Evolutionary conservation across 2,888 invertebrate species (phyloP).

Genomic region (Hyalella azteca): DNA sequence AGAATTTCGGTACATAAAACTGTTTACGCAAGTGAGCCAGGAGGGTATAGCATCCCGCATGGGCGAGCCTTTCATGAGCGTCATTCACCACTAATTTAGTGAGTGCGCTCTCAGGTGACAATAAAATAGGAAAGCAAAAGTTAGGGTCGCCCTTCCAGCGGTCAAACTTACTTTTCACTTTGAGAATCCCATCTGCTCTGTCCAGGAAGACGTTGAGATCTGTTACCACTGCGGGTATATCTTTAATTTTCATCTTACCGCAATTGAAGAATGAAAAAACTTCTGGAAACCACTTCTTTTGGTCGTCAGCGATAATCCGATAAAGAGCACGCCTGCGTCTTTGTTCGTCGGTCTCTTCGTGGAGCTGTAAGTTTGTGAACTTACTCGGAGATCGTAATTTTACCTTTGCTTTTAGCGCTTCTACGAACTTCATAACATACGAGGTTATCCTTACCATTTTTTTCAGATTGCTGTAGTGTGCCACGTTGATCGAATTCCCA

Average conservation of each 20-base stretch:
- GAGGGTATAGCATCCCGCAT: background rate
- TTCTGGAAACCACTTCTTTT: no score
- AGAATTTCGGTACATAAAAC: background rate
- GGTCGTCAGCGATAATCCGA: no score
- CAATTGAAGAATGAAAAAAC: no score
- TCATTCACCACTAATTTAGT: background rate
- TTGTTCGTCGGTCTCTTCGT: no score
- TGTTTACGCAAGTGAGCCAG: background rate
- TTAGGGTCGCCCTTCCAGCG: background rate
- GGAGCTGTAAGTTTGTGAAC: no score
- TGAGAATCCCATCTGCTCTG: background rate
- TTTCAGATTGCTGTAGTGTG: background rate
- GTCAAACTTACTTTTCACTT: slow-evolving; percentile 18
- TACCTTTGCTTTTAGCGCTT: background rate
- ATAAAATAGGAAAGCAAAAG: background rate
- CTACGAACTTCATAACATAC: background rate
- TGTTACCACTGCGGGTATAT: no score
- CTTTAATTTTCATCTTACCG: no score
- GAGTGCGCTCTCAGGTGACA: background rate
- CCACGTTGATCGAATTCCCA: background rate
- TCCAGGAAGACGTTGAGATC: background rate
- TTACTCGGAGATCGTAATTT: no score
- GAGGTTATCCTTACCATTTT: background rate
- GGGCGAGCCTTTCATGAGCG: background rate
- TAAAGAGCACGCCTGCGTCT: no score